A percentile compares a stretch with the other conserved stretches of the same genome.
These are phyloP conservation scores for Lydus trimaculatus DNA, from an alignment of 2,888 invertebrate species.

Conservation along the genomic window DNA sequence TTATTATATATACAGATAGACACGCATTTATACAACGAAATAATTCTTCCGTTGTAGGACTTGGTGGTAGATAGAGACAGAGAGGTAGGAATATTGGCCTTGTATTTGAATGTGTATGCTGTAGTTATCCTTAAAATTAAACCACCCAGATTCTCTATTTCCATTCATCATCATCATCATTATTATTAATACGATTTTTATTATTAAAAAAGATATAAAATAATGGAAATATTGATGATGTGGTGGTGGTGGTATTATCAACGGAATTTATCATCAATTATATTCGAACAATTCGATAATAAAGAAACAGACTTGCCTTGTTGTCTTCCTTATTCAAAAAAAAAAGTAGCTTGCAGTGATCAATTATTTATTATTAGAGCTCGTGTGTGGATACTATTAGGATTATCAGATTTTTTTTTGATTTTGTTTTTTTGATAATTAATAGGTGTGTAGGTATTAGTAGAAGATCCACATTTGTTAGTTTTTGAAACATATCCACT, in stretches of 20 bases:
- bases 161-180: no score
- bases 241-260: constrained; percentile 4
- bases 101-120: constrained; percentile 57
- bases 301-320: constrained; percentile 52
- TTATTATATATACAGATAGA: no score
- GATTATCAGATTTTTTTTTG: constrained; percentile 5
- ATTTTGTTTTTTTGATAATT: no score
- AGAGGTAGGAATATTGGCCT: constrained; percentile 36
- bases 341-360: constrained; percentile 31
- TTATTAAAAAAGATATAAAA: neutral
- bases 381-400: constrained; percentile 26
- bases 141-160: neutral
- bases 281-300: neutral
- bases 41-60: constrained; percentile 37
- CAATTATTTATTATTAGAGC: constrained; percentile 25
- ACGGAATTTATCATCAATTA: neutral
- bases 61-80: constrained; percentile 44
- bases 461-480: constrained; percentile 41
- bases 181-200: no score
- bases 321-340: constrained; percentile 54
- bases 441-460: constrained; percentile 29
- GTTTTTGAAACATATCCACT: constrained; percentile 37
- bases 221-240: neutral
- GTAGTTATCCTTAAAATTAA: constrained; percentile 35
- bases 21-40: neutral